A percentile compares a stretch with the other conserved stretches of the same genome.
phyloP scores from a whole-genome alignment of 2,113 vertebrate species.

The Ptilorrhoa leucosticta region DNA sequence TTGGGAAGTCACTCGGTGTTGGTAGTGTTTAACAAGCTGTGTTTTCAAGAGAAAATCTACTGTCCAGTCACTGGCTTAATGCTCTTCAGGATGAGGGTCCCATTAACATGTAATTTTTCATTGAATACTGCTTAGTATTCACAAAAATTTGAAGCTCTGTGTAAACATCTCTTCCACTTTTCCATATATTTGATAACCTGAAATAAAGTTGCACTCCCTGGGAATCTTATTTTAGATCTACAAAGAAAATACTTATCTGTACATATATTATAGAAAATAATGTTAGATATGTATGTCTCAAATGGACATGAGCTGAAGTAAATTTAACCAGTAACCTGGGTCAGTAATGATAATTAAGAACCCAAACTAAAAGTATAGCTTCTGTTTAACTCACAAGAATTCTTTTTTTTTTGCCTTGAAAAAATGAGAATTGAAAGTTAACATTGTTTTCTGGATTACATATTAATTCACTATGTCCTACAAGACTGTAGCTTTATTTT shows the following conservation, averaged over 20 bases:
- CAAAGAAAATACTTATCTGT: background rate
- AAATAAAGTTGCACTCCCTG: background rate
- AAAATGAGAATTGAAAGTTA: background rate
- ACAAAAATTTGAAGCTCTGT: background rate
- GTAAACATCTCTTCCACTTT: background rate
- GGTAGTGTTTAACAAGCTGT: background rate
- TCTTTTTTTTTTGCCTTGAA: background rate
- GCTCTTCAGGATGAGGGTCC: background rate
- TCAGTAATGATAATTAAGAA: background rate
- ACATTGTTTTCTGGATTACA: background rate
- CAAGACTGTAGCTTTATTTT: background rate
- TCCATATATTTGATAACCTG: background rate
- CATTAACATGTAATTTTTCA: background rate
- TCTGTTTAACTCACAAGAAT: background rate
- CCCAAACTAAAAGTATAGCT: background rate
- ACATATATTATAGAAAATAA: background rate
- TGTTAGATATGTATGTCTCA: background rate
- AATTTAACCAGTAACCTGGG: background rate
- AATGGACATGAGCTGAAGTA: background rate
- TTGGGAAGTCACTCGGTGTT: rapidly evolving
- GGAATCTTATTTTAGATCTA: background rate
- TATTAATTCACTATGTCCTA: background rate
- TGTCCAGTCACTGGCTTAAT: background rate
- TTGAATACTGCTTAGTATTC: background rate
- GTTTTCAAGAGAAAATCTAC: background rate